Evolutionary conservation across 2,113 vertebrate species (phyloP), one percentile per base, ranked within the genome.

Genomic region (Lophotis ruficrista): DNA sequence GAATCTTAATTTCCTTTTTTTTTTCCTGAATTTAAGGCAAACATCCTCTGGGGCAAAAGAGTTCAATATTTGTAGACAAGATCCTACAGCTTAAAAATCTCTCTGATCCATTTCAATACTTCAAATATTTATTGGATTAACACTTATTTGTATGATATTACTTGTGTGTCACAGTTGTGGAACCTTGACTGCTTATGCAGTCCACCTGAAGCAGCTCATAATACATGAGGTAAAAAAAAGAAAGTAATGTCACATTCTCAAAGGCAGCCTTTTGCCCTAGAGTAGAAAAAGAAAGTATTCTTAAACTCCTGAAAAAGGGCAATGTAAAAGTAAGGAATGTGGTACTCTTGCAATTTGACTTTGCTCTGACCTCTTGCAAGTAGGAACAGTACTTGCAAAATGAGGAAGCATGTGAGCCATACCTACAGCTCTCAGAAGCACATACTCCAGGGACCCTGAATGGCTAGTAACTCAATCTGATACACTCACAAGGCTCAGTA

Each of bases 21-120:
- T 9, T 7, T 2, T 19, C 37, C 24, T 21, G 35, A 66, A 80
- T 65, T 58, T n/a, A 85, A 94, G 13, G 22, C 22, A 76, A 90
- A 70, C 1, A 33, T 7, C 2, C 12, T 12, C 6, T 9, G 2
- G 7, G 3, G 6, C 4, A n/a, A 72, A 79, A 80, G 5, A 76
- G 35, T 62, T 70, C 37, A n/a, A 6, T 51, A 56, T 38, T 76
- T 94, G 83, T 58, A 80, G 54, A 80, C 11, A 73, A 50, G 18
- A 0, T 58, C 5, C 9, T 6, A 16, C 12, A 86, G n/a, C 21
- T 95, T 58, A 61, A 87, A 78, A 45, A 16, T 1, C 5, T 45
- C 3, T 47, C 30, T 82, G 48, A 70, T 13, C 45, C 50, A 3
- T 2, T 78, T 79, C 45, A 88, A 61, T 57, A 18, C 15, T 70